Conservation (phyloP, 2,888 invertebrate species). For the Xanthorhoe designata region DNA sequence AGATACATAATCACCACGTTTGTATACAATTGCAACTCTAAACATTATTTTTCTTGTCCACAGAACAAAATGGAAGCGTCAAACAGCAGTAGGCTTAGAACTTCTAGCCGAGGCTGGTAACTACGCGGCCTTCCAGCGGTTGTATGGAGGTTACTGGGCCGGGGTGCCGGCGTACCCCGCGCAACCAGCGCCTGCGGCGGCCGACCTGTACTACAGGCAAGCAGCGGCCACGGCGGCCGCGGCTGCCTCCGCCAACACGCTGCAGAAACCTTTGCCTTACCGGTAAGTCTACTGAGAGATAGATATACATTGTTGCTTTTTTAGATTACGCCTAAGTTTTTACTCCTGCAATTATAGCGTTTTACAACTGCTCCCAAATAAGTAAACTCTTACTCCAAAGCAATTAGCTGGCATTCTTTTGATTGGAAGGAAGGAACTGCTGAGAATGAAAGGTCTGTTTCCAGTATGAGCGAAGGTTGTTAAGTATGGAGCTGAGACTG, state of each 20-base stretch:
- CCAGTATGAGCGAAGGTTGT: no score
- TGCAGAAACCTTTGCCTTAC: conserved; percentile 96
- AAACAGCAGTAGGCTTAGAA: conserved; percentile 98
- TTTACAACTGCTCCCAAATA: no score
- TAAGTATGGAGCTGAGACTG: no score
- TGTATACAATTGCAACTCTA: no score
- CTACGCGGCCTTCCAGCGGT: conserved; percentile 98
- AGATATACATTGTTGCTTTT: no score
- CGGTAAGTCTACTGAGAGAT: conserved; percentile 64
- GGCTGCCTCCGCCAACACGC: conserved; percentile 86
- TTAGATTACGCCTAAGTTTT: no score
- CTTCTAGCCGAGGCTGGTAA: conserved; percentile 98
- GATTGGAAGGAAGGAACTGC: no score
- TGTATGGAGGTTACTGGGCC: conserved; percentile 93
- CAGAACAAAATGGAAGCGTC: conserved; percentile 99
- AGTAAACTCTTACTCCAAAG: no score
- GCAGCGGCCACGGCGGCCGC: conserved; percentile 90
- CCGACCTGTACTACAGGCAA: conserved; percentile 93
- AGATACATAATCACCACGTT: no score
- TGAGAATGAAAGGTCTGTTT: no score
- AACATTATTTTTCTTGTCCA: conserved; percentile 38
- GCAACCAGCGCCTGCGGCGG: conserved; percentile 88
- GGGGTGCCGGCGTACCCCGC: conserved; percentile 89
- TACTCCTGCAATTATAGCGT: no score
- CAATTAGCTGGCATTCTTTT: no score